Conservation (phyloP, 2,888 invertebrate species). For the Hedya salicella region DNA sequence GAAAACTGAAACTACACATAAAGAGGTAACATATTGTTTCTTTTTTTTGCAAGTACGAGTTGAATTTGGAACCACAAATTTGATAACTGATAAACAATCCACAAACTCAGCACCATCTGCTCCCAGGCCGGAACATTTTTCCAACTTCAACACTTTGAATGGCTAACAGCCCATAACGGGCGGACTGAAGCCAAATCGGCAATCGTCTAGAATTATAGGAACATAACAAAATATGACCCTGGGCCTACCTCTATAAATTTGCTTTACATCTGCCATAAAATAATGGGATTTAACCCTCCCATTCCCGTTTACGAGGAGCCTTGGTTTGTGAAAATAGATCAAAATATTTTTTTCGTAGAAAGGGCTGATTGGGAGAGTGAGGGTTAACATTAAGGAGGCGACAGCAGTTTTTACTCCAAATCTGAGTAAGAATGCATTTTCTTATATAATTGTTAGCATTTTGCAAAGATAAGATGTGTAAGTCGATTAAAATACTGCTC, state of each 20-base stretch:
- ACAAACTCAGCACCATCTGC: constrained; percentile 11
- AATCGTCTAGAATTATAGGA: constrained; percentile 69
- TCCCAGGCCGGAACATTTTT: constrained; percentile 16
- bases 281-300: constrained; percentile 82
- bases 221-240: constrained; percentile 79
- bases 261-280: constrained; percentile 81
- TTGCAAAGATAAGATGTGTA: too few relatives aligned
- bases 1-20: too few relatives aligned
- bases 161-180: constrained; percentile 31
- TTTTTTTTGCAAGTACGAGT: too few relatives aligned
- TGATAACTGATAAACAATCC: constrained; percentile 9
- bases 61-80: not conserved
- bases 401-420: not conserved
- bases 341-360: constrained; percentile 64
- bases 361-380: constrained; percentile 16
- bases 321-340: constrained; percentile 68
- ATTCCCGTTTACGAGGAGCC: constrained; percentile 76
- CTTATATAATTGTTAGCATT: too few relatives aligned
- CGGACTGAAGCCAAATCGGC: constrained; percentile 54
- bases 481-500: too few relatives aligned
- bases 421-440: not conserved
- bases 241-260: constrained; percentile 75
- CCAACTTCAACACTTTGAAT: constrained; percentile 38
- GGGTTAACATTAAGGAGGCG: constrained; percentile 1
- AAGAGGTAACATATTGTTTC: too few relatives aligned